Evolutionary conservation across 2,797 vertebrate species (phyloP).

Genomic region (Trachurus trachurus): DNA sequence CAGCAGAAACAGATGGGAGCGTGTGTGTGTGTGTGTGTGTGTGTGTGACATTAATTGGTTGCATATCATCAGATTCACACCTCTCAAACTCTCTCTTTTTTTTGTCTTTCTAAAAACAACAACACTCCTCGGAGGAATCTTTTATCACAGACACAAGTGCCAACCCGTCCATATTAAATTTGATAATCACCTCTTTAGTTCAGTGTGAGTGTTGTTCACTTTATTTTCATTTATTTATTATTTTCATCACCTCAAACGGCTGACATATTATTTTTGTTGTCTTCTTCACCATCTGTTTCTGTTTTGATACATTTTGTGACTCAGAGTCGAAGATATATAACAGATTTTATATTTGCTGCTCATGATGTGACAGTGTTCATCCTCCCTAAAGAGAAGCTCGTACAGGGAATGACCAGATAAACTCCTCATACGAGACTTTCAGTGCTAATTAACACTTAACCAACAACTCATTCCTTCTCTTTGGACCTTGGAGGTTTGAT

Average conservation of each 20-base stretch:
- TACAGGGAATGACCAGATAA: constrained; percentile 26
- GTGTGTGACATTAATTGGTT: neutral
- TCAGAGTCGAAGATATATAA: constrained; percentile 10
- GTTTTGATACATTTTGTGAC: constrained; percentile 21
- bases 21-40: neutral
- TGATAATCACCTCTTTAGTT: constrained; percentile 25
- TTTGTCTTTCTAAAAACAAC: constrained; percentile 1
- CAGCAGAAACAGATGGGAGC: constrained; percentile 9
- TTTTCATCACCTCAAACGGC: constrained; percentile 29
- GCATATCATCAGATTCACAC: constrained; percentile 3
- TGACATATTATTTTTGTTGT: constrained; percentile 39
- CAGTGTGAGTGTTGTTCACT: neutral
- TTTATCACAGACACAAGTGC: neutral
- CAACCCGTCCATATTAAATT: neutral
- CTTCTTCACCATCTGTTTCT: constrained; percentile 49
- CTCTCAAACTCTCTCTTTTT: neutral
- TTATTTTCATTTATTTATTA: neutral
- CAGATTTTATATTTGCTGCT: constrained; percentile 4
- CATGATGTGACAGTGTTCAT: constrained; percentile 15
- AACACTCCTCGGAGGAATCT: neutral
- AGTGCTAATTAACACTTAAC: constrained; percentile 1
- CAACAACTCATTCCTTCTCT: constrained; percentile 11
- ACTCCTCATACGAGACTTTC: constrained; percentile 4
- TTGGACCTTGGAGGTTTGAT: too few relatives aligned
- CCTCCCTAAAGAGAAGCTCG: constrained; percentile 13